A percentile compares a stretch with the other conserved stretches of the same genome.
These are phyloP conservation scores for Hydractinia symbiolongicarpus DNA, from an alignment of 30 jellyfish, hydroid and myxozoan genomes.

Conservation along the genomic window DNA sequence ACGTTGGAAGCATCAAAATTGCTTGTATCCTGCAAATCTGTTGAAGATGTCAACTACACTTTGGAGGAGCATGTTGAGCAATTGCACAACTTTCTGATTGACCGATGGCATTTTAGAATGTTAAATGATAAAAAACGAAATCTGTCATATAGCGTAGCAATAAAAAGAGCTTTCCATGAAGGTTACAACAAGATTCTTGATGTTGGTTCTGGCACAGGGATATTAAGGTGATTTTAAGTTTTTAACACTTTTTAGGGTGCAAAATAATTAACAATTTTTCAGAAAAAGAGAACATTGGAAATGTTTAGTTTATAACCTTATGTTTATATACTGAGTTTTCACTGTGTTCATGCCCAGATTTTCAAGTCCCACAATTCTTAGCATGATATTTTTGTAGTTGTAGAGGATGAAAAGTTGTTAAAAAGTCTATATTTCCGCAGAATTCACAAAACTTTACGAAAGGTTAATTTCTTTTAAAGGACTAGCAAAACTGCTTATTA, in stretches of 20 bases:
- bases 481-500: too few species aligned
- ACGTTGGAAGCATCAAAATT: conserved; percentile 30
- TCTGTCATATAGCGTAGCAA: conserved; percentile 40
- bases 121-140: conserved; percentile 70
- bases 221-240: conserved; percentile 46
- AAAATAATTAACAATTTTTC: too few species aligned
- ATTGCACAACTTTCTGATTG: conserved; percentile 36
- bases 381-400: too few species aligned
- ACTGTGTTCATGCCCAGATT: too few species aligned
- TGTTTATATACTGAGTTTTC: too few species aligned
- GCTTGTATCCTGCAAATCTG: conserved; percentile 4
- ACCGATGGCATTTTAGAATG: conserved; percentile 91
- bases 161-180: conserved; percentile 35
- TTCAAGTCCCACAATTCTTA: too few species aligned
- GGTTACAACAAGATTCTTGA: conserved; percentile 48
- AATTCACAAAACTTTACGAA: too few species aligned
- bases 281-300: too few species aligned
- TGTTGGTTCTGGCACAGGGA: conserved; percentile 92
- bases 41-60: background rate
- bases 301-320: background rate
- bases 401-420: too few species aligned
- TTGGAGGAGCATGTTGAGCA: conserved; percentile 54
- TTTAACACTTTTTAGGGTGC: too few species aligned
- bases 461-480: too few species aligned
- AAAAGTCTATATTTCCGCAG: too few species aligned